Conservation (phyloP, 2,888 invertebrate genomes). For the Coelinius sp. region DNA sequence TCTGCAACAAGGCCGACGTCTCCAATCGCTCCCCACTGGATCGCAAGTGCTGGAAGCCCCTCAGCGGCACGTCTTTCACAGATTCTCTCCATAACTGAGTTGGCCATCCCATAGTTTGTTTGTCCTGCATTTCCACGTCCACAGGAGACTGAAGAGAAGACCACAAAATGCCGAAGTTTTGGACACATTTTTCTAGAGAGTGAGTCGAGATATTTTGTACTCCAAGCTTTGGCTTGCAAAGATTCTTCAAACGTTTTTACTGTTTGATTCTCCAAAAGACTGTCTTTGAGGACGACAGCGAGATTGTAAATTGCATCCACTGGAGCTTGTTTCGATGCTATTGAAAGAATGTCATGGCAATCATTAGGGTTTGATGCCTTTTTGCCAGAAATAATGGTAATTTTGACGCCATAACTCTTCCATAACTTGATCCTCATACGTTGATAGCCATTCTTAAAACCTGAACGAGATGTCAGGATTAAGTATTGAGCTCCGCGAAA, state of each 20-base stretch:
- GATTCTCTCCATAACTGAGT: conserved; percentile 73
- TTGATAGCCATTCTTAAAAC: conserved; percentile 88
- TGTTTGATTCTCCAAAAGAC: conserved; percentile 73
- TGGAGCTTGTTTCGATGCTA: conserved; percentile 72
- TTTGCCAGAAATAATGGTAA: conserved; percentile 78
- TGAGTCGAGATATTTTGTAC: conserved; percentile 74
- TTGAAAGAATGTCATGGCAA: conserved; percentile 78
- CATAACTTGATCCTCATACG: conserved; percentile 78
- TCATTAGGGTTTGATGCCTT: conserved; percentile 82
- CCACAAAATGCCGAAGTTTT: conserved; percentile 73
- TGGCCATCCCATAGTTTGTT: conserved; percentile 73
- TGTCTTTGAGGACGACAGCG: conserved; percentile 75
- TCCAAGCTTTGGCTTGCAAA: conserved; percentile 74
- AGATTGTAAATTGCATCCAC: conserved; percentile 79
- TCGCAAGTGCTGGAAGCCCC: conserved; percentile 73
- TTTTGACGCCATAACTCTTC: conserved; percentile 79
- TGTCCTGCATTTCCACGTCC: conserved; percentile 79
- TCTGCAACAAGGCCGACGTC: conserved; percentile 86
- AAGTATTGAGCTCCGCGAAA: conserved; percentile 85
- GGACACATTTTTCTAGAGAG: conserved; percentile 72
- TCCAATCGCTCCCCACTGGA: conserved; percentile 78
- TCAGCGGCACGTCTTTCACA: conserved; percentile 71
- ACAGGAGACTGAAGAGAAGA: conserved; percentile 77
- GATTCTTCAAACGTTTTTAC: conserved; percentile 72
- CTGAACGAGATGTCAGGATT: conserved; percentile 85